Conservation (phyloP, 2,797 vertebrate genomes). For the Gymnodraco acuticeps region DNA sequence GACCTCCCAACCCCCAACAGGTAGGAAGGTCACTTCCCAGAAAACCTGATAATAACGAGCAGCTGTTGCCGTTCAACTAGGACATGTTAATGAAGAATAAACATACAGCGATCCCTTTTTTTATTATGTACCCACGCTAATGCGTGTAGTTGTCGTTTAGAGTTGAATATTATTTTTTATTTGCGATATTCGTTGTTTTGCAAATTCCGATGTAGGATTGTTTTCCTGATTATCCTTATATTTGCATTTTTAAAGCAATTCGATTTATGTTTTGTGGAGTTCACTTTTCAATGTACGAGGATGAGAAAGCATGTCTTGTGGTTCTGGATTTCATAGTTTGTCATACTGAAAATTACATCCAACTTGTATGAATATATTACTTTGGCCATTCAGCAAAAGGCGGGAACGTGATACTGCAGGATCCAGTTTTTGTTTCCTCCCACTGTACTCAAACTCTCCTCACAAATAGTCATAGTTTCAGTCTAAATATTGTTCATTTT, state of each 20-base stretch:
- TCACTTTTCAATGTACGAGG: slow-evolving; percentile 82
- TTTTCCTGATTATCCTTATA: slow-evolving; percentile 74
- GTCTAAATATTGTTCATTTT: slow-evolving; percentile 73
- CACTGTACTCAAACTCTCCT: slow-evolving; percentile 63
- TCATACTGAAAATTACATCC: slow-evolving; percentile 61
- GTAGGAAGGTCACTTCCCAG: slow-evolving; percentile 89
- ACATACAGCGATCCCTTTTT: slow-evolving; percentile 57
- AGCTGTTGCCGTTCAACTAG: slow-evolving; percentile 78
- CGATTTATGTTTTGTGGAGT: slow-evolving; percentile 70
- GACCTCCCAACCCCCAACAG: slow-evolving; percentile 85
- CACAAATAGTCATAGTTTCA: slow-evolving; percentile 69
- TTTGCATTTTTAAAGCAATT: slow-evolving; percentile 74
- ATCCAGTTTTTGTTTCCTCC: slow-evolving; percentile 69
- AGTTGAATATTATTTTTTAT: slow-evolving; percentile 73
- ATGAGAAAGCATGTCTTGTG: slow-evolving; percentile 84
- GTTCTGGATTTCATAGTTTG: slow-evolving; percentile 82
- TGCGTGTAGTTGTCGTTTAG: slow-evolving; percentile 76
- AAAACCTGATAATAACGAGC: slow-evolving; percentile 81
- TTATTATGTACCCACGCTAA: slow-evolving; percentile 68
- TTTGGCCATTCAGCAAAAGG: slow-evolving; percentile 73
- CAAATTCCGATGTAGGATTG: slow-evolving; percentile 75
- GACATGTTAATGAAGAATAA: slow-evolving; percentile 75
- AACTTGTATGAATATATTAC: slow-evolving; percentile 74
- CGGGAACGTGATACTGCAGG: slow-evolving; percentile 61
- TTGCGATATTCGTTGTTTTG: slow-evolving; percentile 74